Evolutionary conservation across 1,140 invertebrate genomes (phyloP).

Genomic region (Drosophila mauritiana): DNA sequence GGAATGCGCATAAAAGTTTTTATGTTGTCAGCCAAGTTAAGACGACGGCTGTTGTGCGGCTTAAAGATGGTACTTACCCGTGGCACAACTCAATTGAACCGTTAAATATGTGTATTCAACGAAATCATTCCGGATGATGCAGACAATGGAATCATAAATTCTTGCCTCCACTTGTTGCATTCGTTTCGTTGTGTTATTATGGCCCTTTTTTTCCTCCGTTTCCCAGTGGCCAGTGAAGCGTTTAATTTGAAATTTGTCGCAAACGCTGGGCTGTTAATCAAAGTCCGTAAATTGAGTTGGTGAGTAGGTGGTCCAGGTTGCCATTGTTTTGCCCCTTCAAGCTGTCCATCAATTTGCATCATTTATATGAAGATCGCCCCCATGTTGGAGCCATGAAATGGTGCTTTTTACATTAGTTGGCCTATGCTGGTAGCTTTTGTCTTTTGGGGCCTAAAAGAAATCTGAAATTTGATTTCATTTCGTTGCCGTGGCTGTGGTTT

Average conservation of each 20-base stretch:
- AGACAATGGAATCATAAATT: conserved; percentile 57
- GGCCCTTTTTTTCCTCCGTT: background rate
- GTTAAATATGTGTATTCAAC: conserved; percentile 44
- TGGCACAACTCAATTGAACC: conserved; percentile 54
- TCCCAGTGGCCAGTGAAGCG: conserved; percentile 64
- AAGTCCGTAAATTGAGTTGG: conserved; percentile 24
- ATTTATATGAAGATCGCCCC: conserved; percentile 47
- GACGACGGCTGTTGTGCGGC: conserved; percentile 16
- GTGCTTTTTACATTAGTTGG: background rate
- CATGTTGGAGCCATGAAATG: conserved; percentile 9
- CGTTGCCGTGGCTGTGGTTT: conserved; percentile 10
- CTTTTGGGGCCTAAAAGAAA: conserved; percentile 5
- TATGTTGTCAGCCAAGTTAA: conserved; percentile 67
- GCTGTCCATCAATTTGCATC: conserved; percentile 57
- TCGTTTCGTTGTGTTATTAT: conserved; percentile 8
- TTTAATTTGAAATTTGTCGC: conserved; percentile 75
- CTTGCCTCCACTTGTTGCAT: conserved; percentile 27
- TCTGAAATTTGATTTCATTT: conserved; percentile 23
- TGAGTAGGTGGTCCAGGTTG: conserved; percentile 50
- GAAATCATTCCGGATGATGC: conserved; percentile 34
- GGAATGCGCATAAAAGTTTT: conserved; percentile 80
- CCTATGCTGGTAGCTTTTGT: conserved; percentile 48
- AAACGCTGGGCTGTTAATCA: conserved; percentile 52
- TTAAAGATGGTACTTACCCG: conserved; percentile 24
- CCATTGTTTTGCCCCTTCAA: conserved; percentile 23